phyloP scores from a whole-genome alignment of 2,113 vertebrate species.

The Tachuris rubrigastra region DNA sequence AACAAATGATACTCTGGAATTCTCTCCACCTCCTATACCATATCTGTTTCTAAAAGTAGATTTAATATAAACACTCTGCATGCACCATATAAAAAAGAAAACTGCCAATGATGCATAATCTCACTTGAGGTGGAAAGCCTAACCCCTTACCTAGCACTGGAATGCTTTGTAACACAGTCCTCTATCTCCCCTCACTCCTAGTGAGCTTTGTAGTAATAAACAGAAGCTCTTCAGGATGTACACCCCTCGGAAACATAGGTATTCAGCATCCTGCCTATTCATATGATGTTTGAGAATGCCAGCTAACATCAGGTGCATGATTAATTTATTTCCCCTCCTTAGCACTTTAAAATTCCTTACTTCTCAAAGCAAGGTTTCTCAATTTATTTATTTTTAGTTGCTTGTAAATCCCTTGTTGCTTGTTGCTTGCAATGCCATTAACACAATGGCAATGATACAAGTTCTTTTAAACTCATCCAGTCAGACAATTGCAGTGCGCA shows the following conservation, averaged over 20 bases:
- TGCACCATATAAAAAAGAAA: neutral
- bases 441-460: neutral
- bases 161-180: slow-evolving; percentile 79
- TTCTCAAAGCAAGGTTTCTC: slow-evolving; percentile 58
- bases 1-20: neutral
- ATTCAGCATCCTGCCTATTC: slow-evolving; percentile 86
- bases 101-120: slow-evolving; percentile 5
- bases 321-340: slow-evolving; percentile 56
- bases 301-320: slow-evolving; percentile 89
- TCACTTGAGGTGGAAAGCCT: slow-evolving; percentile 53
- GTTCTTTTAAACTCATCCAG: neutral
- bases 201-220: slow-evolving; percentile 92
- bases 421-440: slow-evolving; percentile 73
- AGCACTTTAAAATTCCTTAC: slow-evolving; percentile 62
- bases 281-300: slow-evolving; percentile 87
- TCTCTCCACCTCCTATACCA: neutral
- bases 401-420: slow-evolving; percentile 72
- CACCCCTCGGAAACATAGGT: slow-evolving; percentile 90
- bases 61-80: slow-evolving; percentile 10
- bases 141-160: slow-evolving; percentile 56
- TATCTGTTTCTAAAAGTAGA: slow-evolving; percentile 14
- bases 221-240: slow-evolving; percentile 91
- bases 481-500: slow-evolving; percentile 11
- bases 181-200: slow-evolving; percentile 89
- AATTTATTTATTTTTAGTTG: slow-evolving; percentile 52